Conservation (phyloP, 2,797 vertebrate species). For the Poliocrania exsul region DNA sequence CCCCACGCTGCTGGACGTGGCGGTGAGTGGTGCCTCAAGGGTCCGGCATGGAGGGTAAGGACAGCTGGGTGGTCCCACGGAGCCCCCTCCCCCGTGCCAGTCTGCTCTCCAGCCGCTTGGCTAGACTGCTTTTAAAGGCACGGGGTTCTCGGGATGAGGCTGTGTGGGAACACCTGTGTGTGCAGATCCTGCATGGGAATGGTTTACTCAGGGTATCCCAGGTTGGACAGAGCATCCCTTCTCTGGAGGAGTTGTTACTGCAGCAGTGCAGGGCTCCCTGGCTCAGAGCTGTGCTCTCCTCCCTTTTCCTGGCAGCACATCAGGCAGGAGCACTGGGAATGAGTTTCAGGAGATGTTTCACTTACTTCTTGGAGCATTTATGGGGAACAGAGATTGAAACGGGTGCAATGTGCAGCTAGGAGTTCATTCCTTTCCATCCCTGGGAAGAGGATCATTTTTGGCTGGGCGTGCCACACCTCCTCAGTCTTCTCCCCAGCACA, state of each 20-base stretch:
- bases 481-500: neutral
- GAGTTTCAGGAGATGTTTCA: neutral
- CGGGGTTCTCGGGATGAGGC: neutral
- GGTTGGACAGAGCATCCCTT: neutral
- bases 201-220: fast-evolving
- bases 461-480: neutral
- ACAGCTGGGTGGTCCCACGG: fast-evolving
- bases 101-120: neutral
- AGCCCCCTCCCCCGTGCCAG: fast-evolving
- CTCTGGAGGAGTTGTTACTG: neutral
- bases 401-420: neutral
- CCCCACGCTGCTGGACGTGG: constrained; percentile 79
- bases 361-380: neutral
- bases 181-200: neutral
- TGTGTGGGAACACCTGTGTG: fast-evolving
- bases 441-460: neutral
- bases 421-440: neutral
- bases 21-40: constrained; percentile 65
- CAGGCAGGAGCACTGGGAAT: fast-evolving
- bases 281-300: neutral
- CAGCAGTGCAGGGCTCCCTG: neutral
- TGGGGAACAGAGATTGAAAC: neutral
- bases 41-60: neutral
- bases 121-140: neutral
- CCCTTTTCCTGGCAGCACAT: neutral